phyloP scores from a whole-genome alignment of 1,140 invertebrate species.

The Drosophila orena region DNA sequence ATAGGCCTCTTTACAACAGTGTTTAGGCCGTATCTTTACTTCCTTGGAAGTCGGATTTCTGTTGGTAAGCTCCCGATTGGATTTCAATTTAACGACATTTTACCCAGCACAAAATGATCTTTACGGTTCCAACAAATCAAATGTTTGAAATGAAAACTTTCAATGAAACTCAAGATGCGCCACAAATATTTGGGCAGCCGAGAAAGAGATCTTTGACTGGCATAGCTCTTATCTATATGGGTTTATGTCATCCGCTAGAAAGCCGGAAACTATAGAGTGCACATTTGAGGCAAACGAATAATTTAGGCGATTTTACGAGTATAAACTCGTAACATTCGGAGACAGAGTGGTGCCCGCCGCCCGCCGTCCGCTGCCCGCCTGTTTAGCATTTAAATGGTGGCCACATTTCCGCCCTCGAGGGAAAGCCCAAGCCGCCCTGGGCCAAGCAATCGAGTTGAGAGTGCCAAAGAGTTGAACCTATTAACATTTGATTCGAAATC shows the following conservation, averaged over 20 bases:
- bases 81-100: slow-evolving; percentile 25
- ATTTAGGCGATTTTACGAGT: slow-evolving; percentile 60
- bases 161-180: slow-evolving; percentile 28
- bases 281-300: slow-evolving; percentile 50
- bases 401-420: slow-evolving; percentile 68
- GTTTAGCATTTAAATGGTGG: slow-evolving; percentile 75
- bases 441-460: neutral
- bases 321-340: slow-evolving; percentile 35
- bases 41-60: slow-evolving; percentile 25
- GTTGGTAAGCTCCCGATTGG: slow-evolving; percentile 6
- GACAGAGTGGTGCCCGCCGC: slow-evolving; percentile 49
- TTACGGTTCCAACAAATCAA: slow-evolving; percentile 19
- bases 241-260: slow-evolving; percentile 28
- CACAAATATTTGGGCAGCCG: slow-evolving; percentile 60
- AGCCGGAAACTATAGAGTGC: slow-evolving; percentile 74
- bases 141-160: slow-evolving; percentile 6
- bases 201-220: slow-evolving; percentile 41
- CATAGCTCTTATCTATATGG: slow-evolving; percentile 64
- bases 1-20: no score
- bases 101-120: slow-evolving; percentile 7
- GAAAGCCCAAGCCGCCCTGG: slow-evolving; percentile 16
- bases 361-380: slow-evolving; percentile 40
- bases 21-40: neutral
- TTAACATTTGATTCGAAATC: slow-evolving; percentile 81
- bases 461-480: slow-evolving; percentile 67